Base-by-base conservation (phyloP, 1,140 invertebrate species). In the Hylaeus volcanicus region DNA sequence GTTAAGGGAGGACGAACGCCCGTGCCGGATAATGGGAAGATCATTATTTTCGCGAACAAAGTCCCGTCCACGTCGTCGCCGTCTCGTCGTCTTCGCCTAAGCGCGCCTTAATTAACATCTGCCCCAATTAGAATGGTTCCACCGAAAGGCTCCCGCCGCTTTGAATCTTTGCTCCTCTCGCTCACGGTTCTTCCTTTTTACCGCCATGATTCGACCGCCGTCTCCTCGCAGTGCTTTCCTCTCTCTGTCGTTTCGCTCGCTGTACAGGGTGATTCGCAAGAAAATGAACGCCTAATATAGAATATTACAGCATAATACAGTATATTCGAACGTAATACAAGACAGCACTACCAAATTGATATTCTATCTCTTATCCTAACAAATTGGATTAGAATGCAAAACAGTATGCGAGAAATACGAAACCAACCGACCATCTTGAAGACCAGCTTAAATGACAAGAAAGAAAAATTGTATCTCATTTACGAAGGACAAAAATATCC, bases 21-120 rank as follows among this genome's bases (percentile, higher is more conserved):
- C 83, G 82, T 74, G 85, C 77, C 86, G 89, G 88, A 92, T 92
- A 92, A 92, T 92, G 90, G 90, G 89, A 92, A 92, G 92, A 92
- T 92, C 91, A 92, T 92, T 92, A 92, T 92, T 91, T 92, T 90
- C 89, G 82, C 88, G 91, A 92, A 92, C 90, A 92, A 92, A 92
- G 91, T 91, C 88, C 87, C 86, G 89, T 87, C 89, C 82, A 74
- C 83, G 60, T 81, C 70, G 76, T 64, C 83, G 70, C 79, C 74
- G 85, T 79, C 61, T 79, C 79, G 83, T 76, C 77, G 88, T 86
- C 88, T 88, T 88, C 84, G 84, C 83, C 86, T 88, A 85, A 87
- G 82, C 88, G 88, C 78, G 79, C 79, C 88, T 91, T 88, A 92
- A 92, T 92, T 92, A 92, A 91, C 91, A 90, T 89, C 89, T 78